Evolutionary conservation across 2,888 invertebrate genomes (phyloP).

Genomic region (Epinotia brunnichana): DNA sequence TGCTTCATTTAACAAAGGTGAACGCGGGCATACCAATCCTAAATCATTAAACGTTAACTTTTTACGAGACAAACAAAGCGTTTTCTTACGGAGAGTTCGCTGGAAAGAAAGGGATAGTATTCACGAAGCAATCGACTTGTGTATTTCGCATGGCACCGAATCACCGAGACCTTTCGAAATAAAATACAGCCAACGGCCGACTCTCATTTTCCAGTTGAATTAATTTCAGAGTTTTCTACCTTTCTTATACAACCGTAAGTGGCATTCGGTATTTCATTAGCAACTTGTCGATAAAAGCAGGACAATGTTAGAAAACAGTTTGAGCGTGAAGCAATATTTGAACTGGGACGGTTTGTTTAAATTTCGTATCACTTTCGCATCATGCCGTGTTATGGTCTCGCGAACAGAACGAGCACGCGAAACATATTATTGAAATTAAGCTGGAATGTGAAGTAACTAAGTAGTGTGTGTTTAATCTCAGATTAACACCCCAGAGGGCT

Average conservation of each 20-base stretch:
- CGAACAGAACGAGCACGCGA: no score
- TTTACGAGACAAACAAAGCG: background rate
- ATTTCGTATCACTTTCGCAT: no score
- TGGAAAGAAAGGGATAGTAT: constrained; percentile 10
- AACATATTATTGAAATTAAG: no score
- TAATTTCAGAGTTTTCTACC: constrained; percentile 51
- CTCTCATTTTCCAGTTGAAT: constrained; percentile 64
- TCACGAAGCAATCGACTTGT: constrained; percentile 6
- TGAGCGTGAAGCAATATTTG: background rate
- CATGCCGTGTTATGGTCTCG: no score
- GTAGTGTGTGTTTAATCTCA: no score
- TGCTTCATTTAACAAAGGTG: constrained; percentile 65
- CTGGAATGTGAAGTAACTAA: no score
- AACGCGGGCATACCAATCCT: constrained; percentile 46
- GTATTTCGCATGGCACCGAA: constrained; percentile 4
- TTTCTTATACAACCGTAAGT: constrained; percentile 44
- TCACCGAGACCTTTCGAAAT: constrained; percentile 47
- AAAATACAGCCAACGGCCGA: constrained; percentile 57
- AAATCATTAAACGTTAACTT: constrained; percentile 12
- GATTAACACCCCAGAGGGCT: no score
- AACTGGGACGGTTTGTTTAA: background rate
- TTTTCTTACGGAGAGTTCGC: background rate
- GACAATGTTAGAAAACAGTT: background rate
- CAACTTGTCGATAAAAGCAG: background rate
- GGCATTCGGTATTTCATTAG: background rate